phyloP scores from a whole-genome alignment of 2,113 vertebrate species.

The Cygnus atratus region DNA sequence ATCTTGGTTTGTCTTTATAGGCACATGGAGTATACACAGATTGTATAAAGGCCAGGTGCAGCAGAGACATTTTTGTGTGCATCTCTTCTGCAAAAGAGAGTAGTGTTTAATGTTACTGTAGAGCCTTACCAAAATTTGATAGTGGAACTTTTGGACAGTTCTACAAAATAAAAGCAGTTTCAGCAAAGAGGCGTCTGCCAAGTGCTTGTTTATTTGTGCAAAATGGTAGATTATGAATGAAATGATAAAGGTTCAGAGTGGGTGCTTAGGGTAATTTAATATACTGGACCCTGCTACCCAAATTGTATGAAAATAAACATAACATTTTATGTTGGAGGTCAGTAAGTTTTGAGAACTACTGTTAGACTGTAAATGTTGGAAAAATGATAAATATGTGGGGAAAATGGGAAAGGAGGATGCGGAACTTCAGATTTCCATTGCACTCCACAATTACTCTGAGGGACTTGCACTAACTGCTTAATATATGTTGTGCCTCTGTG shows the following conservation, averaged over 20 bases:
- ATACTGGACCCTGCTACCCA: neutral
- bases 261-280: neutral
- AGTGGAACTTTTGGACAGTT: neutral
- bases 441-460: neutral
- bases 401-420: neutral
- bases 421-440: neutral
- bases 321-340: neutral
- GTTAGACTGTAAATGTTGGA: neutral
- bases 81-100: neutral
- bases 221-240: neutral
- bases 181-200: neutral
- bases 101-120: neutral
- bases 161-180: neutral
- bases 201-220: neutral
- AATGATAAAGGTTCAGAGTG: neutral
- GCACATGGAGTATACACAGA: neutral
- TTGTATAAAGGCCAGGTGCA: neutral
- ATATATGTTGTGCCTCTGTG: neutral
- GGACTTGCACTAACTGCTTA: neutral
- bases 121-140: neutral
- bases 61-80: fast-evolving
- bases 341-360: neutral
- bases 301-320: neutral
- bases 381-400: neutral
- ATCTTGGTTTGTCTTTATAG: neutral